These are phyloP conservation scores for Phasia obesa DNA, from an alignment of 2,888 invertebrate genomes.

Conservation along the genomic window DNA sequence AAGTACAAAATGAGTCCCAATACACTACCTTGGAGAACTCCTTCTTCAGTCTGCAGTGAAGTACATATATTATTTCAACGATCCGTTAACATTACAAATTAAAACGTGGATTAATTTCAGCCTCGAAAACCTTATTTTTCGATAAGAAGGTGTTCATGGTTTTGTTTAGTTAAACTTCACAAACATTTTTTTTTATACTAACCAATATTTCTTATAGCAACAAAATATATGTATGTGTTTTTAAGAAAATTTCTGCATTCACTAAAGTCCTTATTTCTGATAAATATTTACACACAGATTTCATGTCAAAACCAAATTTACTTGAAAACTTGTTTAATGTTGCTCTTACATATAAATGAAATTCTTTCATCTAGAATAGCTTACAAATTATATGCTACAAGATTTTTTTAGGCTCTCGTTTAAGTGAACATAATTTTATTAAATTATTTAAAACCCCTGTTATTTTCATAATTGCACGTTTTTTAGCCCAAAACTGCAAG, in stretches of 20 bases:
- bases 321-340: slow-evolving; percentile 11
- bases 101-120: too few relatives aligned
- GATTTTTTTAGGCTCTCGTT: slow-evolving; percentile 1
- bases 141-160: too few relatives aligned
- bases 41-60: too few relatives aligned
- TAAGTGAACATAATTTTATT: slow-evolving; percentile 52
- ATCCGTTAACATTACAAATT: too few relatives aligned
- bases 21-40: too few relatives aligned
- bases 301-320: slow-evolving; percentile 53
- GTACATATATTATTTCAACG: too few relatives aligned
- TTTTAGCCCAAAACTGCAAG: neutral
- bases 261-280: neutral
- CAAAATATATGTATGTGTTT: neutral
- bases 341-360: slow-evolving; percentile 18
- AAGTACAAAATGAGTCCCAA: too few relatives aligned
- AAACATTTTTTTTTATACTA: too few relatives aligned
- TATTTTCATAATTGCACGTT: slow-evolving; percentile 49
- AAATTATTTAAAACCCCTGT: slow-evolving; percentile 54
- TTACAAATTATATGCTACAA: slow-evolving; percentile 20
- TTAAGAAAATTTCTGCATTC: slow-evolving; percentile 12
- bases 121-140: too few relatives aligned
- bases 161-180: too few relatives aligned
- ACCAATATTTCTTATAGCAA: neutral
- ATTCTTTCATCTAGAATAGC: slow-evolving; percentile 11
- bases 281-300: neutral